A percentile compares a stretch with the other conserved stretches of the same genome.
These are phyloP conservation scores for Drosophila quinaria DNA, from an alignment of 2,888 invertebrate genomes.

Conservation along the genomic window DNA sequence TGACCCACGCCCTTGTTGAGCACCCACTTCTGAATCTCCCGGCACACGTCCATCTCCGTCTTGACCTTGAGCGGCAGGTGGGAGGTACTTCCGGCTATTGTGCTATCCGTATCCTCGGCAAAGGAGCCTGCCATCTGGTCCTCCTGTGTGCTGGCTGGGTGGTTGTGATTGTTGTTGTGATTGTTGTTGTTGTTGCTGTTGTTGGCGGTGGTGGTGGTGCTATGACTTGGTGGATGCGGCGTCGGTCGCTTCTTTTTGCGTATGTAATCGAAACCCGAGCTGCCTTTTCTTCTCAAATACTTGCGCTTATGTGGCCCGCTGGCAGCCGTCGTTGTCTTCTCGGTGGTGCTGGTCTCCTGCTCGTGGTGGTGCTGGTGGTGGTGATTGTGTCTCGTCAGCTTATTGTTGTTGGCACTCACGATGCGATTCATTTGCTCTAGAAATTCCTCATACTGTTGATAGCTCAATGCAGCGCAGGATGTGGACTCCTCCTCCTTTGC, in stretches of 20 bases:
- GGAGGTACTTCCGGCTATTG: slow-evolving; percentile 62
- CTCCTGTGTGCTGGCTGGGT: too few species aligned
- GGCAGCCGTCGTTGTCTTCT: neutral
- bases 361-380: slow-evolving; percentile 4
- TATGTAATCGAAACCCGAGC: slow-evolving; percentile 92
- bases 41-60: slow-evolving; percentile 90
- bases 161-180: too few species aligned
- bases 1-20: slow-evolving; percentile 98
- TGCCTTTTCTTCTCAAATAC: slow-evolving; percentile 84
- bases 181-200: too few species aligned
- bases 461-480: slow-evolving; percentile 65
- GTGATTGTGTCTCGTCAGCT: slow-evolving; percentile 42
- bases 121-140: too few species aligned
- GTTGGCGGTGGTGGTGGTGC: neutral
- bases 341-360: neutral
- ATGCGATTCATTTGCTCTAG: slow-evolving; percentile 83
- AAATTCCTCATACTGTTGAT: slow-evolving; percentile 84
- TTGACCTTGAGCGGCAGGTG: slow-evolving; percentile 69
- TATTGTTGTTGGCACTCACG: slow-evolving; percentile 76
- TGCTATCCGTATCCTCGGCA: slow-evolving; percentile 68
- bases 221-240: slow-evolving; percentile 19
- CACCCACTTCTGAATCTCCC: slow-evolving; percentile 95
- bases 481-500: slow-evolving; percentile 12
- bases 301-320: slow-evolving; percentile 68
- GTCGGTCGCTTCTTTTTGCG: slow-evolving; percentile 93